Evolutionary conservation across 2,113 vertebrate genomes (phyloP).

Genomic region (Copsychus sechellarum): DNA sequence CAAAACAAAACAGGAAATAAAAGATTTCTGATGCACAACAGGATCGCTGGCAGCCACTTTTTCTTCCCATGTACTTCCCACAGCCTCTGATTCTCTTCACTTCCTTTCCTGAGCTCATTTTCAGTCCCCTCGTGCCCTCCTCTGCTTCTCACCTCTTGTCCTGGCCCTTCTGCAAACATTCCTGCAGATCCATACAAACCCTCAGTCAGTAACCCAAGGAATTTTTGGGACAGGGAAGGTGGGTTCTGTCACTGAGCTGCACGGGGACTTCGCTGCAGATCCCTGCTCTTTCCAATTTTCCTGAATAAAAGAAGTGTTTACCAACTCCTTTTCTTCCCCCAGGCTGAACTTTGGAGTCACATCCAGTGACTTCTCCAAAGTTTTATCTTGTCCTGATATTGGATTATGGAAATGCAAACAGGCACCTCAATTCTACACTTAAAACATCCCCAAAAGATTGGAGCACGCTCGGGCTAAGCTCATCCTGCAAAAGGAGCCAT

Average conservation of each 20-base stretch:
- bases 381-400: not conserved
- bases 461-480: accelerated
- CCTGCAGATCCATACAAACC: not conserved
- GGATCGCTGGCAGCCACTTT: not conserved
- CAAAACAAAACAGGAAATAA: not conserved
- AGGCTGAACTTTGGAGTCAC: not conserved
- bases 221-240: not conserved
- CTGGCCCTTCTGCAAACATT: no score
- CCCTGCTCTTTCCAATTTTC: not conserved
- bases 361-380: not conserved
- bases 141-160: not conserved
- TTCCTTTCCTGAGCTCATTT: not conserved
- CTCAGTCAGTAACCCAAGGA: accelerated
- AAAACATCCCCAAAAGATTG: not conserved
- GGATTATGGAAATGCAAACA: not conserved
- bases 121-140: accelerated
- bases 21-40: not conserved
- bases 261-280: accelerated
- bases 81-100: not conserved
- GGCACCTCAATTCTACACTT: not conserved
- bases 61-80: accelerated
- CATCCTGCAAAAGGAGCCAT: not conserved
- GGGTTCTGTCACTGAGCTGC: not conserved
- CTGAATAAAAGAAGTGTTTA: not conserved
- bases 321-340: not conserved